phyloP scores from a whole-genome alignment of 2,888 invertebrate species.

The Heliconius erato region DNA sequence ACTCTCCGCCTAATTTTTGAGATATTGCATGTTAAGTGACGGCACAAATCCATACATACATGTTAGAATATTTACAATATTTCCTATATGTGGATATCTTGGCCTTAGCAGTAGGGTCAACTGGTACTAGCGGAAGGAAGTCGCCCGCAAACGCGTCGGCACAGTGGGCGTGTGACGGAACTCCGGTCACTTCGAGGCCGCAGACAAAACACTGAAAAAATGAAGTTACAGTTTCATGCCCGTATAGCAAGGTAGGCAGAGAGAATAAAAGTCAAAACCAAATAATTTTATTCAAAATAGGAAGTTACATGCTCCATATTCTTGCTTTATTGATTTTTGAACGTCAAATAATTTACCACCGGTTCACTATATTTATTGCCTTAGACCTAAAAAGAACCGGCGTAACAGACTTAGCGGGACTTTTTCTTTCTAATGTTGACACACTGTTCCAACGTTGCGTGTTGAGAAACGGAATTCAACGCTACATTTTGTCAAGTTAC shows the following conservation, averaged over 20 bases:
- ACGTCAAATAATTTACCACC: no score
- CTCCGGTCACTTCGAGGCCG: conserved; percentile 60
- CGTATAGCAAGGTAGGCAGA: not conserved
- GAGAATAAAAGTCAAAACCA: not conserved
- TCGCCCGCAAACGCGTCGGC: conserved; percentile 72
- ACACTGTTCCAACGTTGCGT: no score
- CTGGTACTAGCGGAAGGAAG: conserved; percentile 67
- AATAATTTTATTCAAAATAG: not conserved
- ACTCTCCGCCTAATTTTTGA: no score
- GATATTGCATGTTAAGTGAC: not conserved
- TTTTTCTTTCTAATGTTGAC: no score
- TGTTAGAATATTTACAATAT: conserved; percentile 67
- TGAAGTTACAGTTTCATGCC: not conserved
- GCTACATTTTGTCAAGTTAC: no score
- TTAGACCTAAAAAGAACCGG: no score
- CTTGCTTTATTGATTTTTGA: no score
- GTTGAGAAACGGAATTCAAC: no score
- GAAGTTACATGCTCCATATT: no score
- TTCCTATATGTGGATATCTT: conserved; percentile 64
- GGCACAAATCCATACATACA: conserved; percentile 60
- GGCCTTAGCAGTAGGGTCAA: conserved; percentile 63
- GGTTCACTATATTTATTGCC: no score
- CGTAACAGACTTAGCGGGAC: no score
- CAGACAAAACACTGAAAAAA: conserved; percentile 71
- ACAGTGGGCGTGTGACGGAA: conserved; percentile 65